Conservation (phyloP, 2,888 invertebrate genomes). For the Serrognathus titanus region DNA sequence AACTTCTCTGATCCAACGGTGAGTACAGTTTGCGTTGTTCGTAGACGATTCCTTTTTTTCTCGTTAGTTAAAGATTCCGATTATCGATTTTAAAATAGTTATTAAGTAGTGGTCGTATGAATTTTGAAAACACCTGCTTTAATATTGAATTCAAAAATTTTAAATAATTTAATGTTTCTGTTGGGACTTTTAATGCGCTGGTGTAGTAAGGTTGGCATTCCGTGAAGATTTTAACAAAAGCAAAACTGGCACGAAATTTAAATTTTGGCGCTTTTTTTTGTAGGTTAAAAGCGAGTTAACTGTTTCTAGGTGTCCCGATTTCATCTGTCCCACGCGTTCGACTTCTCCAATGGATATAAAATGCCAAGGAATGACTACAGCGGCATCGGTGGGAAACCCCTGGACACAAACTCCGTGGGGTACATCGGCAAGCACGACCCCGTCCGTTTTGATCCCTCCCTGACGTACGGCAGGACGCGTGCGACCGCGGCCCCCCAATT, state of each 20-base stretch:
- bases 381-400: conserved; percentile 60
- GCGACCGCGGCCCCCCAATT: conserved; percentile 58
- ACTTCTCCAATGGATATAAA: conserved; percentile 64
- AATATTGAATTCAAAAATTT: too few relatives aligned
- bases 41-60: too few relatives aligned
- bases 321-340: conserved; percentile 61
- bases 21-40: conserved; percentile 23
- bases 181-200: too few relatives aligned
- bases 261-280: too few relatives aligned
- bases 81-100: not conserved
- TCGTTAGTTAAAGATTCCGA: too few relatives aligned
- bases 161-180: too few relatives aligned
- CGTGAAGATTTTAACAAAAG: not conserved
- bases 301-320: conserved; percentile 52
- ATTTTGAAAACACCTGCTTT: too few relatives aligned
- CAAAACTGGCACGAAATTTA: not conserved
- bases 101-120: too few relatives aligned
- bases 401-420: conserved; percentile 60
- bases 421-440: conserved; percentile 55
- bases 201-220: too few relatives aligned
- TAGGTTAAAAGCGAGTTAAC: not conserved
- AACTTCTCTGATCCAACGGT: conserved; percentile 63
- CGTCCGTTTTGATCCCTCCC: conserved; percentile 62
- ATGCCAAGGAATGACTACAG: conserved; percentile 55
- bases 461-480: conserved; percentile 67